Evolutionary conservation across 2,113 vertebrate genomes (phyloP), one percentile per base, ranked within the genome.

Genomic region (Misgurnus anguillicaudatus): DNA sequence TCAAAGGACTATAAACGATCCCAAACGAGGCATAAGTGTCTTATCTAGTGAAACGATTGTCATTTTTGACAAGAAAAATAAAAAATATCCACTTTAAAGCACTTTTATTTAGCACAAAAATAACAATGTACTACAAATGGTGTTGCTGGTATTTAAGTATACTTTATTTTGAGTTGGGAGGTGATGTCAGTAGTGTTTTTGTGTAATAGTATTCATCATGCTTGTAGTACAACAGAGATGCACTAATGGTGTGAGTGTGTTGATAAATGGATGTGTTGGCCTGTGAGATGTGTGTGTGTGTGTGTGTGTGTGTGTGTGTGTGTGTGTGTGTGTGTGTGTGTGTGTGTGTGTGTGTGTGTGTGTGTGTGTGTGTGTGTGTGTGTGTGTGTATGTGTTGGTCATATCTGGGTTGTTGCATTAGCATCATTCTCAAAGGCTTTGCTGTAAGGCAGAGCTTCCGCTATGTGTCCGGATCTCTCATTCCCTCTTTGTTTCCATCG

Each of bases 401-500:
- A 57, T 73, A 38, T 51, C 73, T 75, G 60, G 60, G 16, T 16
- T 48, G 73, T 75, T 75, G 60, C 60, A 64, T 76, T 61, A 65
- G 58, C 61, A 51, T 51, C 61, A 64, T 76, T 76, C 74, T 76
- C 16, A 2, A 24, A 76, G 61, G 74, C 74, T 76, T 76, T 76
- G 61, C 74, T 51, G 74, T 75, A 75, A 75, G 63, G 58, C 73
- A n/a, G 60, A 24, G 24, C 38, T 76, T 76, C 74, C 74, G 42
- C 60, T 64, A 19, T 1, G 55, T 53, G 74, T 76, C 74, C 74
- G 61, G 74, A 63, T 61, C 16, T 61, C 74, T 76, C 60, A 53
- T 63, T 76, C 60, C 42, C 61, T 76, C 74, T 76, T 76, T 76
- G 74, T 76, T 76, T 17, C 74, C 73, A n/a, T 51, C 41, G 51